Base-by-base conservation (phyloP, 2,888 invertebrate genomes). In the Parnassius apollo region DNA sequence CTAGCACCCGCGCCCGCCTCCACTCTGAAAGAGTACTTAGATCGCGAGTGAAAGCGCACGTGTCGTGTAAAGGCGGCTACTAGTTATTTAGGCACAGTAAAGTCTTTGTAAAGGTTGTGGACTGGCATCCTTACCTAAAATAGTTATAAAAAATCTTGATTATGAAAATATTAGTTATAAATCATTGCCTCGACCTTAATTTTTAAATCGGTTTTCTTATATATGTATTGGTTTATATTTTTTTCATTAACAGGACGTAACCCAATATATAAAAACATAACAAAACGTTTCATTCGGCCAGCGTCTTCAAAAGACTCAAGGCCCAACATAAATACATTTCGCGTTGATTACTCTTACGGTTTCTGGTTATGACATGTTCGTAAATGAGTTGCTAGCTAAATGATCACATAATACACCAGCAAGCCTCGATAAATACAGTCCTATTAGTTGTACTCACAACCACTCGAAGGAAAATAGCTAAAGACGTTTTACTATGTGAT, bases 361-460 rank as follows among this genome's bases (percentile, higher is more conserved):
- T 49, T 62, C 57, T 62, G 62, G 57, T 62, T 62, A 62, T 62
- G 62, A 62, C 62, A 57, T 62, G 57, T 53, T 57, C 57, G 48
- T 54, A 57, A 62, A 62, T 58, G 57, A 62, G 62, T 62, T 57
- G 57, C 53, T 49, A 35, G 53, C 57, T 54, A 66, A 66, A 66
- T 66, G 62, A 62, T 58, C 61, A 54, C 66, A 59, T 59, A 65
- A 66, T 65, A 65, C 56, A 59, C 59, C 51, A 53, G 52, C 57
- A 58, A 58, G 55, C 57, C 64, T 65, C 65, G 62, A 54, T 65
- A 62, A 65, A 65, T 62, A 66, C 60, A 59, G 54, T 50, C 59
- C 58, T 59, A 66, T 66, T 66, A 66, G 62, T 65, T 58, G 60
- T 52, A 56, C 42, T 56, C 62, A 52, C 60, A 60, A 62, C 62